Percentiles rank a stretch among this genome's conserved stretches.
Evolutionary conservation across 2,113 vertebrate species (phyloP).

Genomic region (Scolopax mira): DNA sequence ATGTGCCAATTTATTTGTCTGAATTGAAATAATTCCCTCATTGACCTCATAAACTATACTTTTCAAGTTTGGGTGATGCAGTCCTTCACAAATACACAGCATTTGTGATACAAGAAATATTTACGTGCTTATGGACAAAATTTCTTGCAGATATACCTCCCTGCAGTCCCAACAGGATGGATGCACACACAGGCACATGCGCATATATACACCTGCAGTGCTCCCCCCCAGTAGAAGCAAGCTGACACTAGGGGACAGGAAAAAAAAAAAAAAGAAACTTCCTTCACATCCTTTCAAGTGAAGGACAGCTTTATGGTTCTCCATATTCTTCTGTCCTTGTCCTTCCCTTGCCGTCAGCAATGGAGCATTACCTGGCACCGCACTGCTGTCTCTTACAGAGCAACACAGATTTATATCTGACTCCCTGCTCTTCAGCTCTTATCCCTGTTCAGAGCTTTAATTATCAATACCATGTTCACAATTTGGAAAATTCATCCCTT

Average conservation of each 20-base stretch:
- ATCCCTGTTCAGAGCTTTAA: background rate
- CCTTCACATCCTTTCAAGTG: background rate
- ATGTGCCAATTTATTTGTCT: background rate
- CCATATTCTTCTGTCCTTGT: background rate
- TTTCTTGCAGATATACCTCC: background rate
- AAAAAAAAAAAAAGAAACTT: background rate
- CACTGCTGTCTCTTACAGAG: background rate
- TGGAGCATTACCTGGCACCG: accelerated
- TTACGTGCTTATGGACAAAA: background rate
- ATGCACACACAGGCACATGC: background rate
- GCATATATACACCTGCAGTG: accelerated
- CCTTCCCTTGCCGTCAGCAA: background rate
- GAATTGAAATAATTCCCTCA: background rate
- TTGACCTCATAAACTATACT: background rate
- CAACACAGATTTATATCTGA: background rate
- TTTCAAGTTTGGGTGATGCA: background rate
- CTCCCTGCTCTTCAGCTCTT: background rate
- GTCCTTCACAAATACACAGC: background rate
- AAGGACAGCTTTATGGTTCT: background rate
- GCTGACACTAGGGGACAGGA: background rate
- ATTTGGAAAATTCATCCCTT: background rate
- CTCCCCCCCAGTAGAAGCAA: background rate
- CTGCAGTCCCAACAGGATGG: background rate
- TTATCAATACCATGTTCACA: background rate
- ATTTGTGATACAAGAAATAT: background rate